Conservation (phyloP, 2,113 vertebrate genomes). For the Equus quagga region DNA sequence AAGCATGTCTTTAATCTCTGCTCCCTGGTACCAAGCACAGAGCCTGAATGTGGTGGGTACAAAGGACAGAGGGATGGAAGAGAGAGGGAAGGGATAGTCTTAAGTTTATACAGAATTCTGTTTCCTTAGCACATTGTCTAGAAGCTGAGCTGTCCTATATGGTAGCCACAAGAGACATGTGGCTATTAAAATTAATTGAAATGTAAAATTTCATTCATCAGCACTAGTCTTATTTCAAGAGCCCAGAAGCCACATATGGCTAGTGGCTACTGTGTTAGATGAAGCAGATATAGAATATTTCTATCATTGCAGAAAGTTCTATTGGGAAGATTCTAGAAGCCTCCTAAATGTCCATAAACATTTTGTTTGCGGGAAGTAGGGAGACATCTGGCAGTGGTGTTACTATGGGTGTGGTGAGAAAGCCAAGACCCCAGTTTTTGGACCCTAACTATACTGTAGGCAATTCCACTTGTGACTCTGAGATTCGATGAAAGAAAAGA, state of each 20-base stretch:
- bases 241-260: neutral
- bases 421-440: neutral
- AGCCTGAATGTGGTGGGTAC: neutral
- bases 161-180: neutral
- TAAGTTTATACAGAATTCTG: neutral
- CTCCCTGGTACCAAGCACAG: neutral
- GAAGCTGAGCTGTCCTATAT: neutral
- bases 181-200: constrained; percentile 53
- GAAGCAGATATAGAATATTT: neutral
- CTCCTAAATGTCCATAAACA: neutral
- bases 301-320: neutral
- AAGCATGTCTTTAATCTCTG: neutral
- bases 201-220: neutral
- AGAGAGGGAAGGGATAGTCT: neutral
- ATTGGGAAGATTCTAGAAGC: neutral
- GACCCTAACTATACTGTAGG: neutral
- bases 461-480: neutral
- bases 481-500: neutral
- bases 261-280: neutral
- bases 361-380: neutral
- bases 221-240: neutral
- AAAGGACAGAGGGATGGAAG: neutral
- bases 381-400: neutral
- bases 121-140: neutral
- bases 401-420: neutral